Percentiles rank a stretch among this genome's conserved stretches.
Evolutionary conservation across 2,888 invertebrate genomes (phyloP).

Genomic region (Serrognathus titanus): DNA sequence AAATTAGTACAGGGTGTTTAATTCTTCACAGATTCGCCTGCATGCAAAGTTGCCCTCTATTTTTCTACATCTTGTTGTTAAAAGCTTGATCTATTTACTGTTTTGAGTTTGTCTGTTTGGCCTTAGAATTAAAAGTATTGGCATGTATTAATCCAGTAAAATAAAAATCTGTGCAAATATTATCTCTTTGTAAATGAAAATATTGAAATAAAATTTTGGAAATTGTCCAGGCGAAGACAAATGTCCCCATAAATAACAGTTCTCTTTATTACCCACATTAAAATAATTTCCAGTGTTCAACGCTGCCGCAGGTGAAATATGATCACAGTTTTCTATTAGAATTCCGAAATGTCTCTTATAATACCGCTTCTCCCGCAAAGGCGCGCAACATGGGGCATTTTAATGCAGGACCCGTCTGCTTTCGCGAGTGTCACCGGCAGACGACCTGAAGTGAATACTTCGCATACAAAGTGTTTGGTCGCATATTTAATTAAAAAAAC

Average conservation of each 20-base stretch:
- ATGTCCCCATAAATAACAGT: slow-evolving; percentile 38
- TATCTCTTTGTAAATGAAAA: slow-evolving; percentile 17
- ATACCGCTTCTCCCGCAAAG: slow-evolving; percentile 32
- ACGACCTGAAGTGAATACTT: background rate
- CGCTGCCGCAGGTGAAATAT: slow-evolving; percentile 42
- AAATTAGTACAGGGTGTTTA: too few species aligned
- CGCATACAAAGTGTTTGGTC: slow-evolving; percentile 2
- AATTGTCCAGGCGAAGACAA: slow-evolving; percentile 33
- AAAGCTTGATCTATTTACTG: too few species aligned
- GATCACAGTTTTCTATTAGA: slow-evolving; percentile 43
- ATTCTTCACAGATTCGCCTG: too few species aligned
- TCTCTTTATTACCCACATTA: slow-evolving; percentile 43
- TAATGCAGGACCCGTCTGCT: slow-evolving; percentile 10
- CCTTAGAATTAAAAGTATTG: too few species aligned
- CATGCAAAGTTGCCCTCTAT: too few species aligned
- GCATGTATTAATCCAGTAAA: too few species aligned
- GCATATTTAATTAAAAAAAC: slow-evolving; percentile 6
- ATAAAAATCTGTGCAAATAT: too few species aligned
- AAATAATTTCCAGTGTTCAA: slow-evolving; percentile 44
- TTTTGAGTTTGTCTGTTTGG: too few species aligned
- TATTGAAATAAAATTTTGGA: slow-evolving; percentile 31
- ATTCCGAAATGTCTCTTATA: slow-evolving; percentile 39
- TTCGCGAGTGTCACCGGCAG: slow-evolving; percentile 5
- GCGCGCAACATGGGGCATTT: slow-evolving; percentile 21
- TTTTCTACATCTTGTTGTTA: too few species aligned